Base-by-base conservation (phyloP, 2,888 invertebrate species). In the Xestobium rufovillosum region DNA sequence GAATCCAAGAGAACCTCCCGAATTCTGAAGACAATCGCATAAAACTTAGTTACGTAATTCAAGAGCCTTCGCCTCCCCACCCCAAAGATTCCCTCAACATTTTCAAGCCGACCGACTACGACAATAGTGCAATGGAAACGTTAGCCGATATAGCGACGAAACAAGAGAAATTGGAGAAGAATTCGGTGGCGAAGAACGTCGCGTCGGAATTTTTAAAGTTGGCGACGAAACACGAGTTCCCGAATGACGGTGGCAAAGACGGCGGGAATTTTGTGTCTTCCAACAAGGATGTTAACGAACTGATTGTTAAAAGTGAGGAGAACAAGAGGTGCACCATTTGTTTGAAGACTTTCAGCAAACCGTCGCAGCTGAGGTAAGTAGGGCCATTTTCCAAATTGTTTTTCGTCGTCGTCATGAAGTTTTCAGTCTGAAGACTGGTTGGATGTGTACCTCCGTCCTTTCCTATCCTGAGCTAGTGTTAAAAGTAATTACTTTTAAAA, bases 271-370 rank as follows among this genome's bases (percentile, higher is more conserved):
- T 42, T 27, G 29, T 15, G 23, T 43, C 32, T 3, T 44, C 44
- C n/a, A 52, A 46, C 28, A 61, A 63, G 31, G 63, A 60, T 15
- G 59, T 62, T 17, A 63, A 60, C 37, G 66, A 66, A 30, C 45
- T 66, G 31, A 62, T 67, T 29, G 65, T 60, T n/a, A 65, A 65
- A 39, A 56, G 63, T 2, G 66, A 67, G 46, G 67, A 66, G 37
- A 66, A 61, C 44, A 66, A 65, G 44, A 66, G 61, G 44, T 67
- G 67, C 44, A 59, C 59, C 37, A 83, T 94, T 56, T 96, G 96
- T 67, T 81, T 84, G 50, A 92, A 94, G 66, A 83, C 83, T 35
- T 96, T 96, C 67, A 85, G 82, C 43, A 90, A 94, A 64, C 84
- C 88, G 42, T 88, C 88, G 43, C 92, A 94, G 59, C 70, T 95